phyloP scores from a whole-genome alignment of 2,113 vertebrate genomes.

The Megaleporinus macrocephalus region DNA sequence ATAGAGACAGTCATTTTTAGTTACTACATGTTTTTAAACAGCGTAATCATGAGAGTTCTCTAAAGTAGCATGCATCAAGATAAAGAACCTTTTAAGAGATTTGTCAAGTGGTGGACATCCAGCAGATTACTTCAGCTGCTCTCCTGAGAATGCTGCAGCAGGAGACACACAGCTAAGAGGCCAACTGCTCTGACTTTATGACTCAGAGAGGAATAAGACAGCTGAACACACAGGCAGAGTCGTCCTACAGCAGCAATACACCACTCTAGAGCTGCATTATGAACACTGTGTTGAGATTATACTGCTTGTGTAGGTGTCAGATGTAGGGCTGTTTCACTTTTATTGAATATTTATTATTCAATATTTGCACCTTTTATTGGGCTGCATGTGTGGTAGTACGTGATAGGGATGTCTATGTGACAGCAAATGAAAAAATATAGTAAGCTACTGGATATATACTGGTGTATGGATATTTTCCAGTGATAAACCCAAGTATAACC shows the following conservation, averaged over 20 bases:
- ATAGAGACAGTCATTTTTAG: too few species aligned
- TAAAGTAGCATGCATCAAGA: background rate
- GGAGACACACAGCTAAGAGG: background rate
- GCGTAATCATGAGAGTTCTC: background rate
- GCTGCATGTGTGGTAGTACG: too few species aligned
- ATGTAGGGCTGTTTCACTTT: too few species aligned
- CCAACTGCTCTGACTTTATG: background rate
- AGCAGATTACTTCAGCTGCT: slow-evolving; percentile 16
- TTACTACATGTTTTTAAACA: background rate
- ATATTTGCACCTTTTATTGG: too few species aligned
- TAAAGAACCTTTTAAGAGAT: slow-evolving; percentile 25
- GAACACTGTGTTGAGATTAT: too few species aligned
- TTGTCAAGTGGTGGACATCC: background rate
- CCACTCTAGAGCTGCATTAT: background rate
- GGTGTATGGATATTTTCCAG: too few species aligned
- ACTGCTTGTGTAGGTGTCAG: too few species aligned
- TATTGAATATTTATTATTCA: too few species aligned
- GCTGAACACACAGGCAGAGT: background rate
- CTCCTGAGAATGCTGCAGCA: slow-evolving; percentile 12
- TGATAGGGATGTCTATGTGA: too few species aligned
- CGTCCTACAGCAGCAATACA: background rate
- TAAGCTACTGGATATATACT: too few species aligned
- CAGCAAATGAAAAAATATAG: too few species aligned
- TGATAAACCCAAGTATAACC: too few species aligned
- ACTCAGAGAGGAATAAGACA: background rate